A percentile compares a stretch with the other conserved stretches of the same genome.
Conservation (phyloP, 1,140 invertebrate species). For the Meloidogyne chitwoodi region DNA sequence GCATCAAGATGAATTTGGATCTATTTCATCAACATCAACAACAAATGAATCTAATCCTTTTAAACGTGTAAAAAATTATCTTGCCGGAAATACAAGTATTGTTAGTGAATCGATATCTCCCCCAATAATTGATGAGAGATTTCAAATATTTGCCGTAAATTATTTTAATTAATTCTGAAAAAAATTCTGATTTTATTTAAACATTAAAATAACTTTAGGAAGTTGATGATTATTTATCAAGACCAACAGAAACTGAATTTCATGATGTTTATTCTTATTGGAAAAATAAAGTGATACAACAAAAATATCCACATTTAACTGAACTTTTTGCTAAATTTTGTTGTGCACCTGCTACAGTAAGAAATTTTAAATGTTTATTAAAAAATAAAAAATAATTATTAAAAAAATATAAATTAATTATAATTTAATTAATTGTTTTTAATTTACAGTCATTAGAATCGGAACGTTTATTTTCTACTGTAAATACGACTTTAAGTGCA, state of each 20-base stretch:
- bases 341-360: not conserved
- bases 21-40: not conserved
- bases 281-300: not conserved
- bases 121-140: not conserved
- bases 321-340: not conserved
- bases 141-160: not conserved
- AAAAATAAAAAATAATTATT: too few species aligned
- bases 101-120: not conserved
- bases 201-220: too few species aligned
- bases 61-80: not conserved
- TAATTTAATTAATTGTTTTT: too few species aligned
- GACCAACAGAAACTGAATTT: not conserved
- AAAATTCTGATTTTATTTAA: not conserved
- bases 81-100: not conserved
- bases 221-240: not conserved
- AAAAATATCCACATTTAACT: not conserved
- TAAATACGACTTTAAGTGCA: not conserved
- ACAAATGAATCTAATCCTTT: not conserved
- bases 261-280: not conserved
- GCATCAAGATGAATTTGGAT: not conserved
- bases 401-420: too few species aligned
- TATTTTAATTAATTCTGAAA: too few species aligned
- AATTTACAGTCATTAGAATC: too few species aligned
- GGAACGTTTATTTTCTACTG: not conserved
- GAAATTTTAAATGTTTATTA: too few species aligned